Evolutionary conservation across 2,888 invertebrate genomes (phyloP), one percentile per base, ranked within the genome.

Genomic region (Alloscopus bannaensis): DNA sequence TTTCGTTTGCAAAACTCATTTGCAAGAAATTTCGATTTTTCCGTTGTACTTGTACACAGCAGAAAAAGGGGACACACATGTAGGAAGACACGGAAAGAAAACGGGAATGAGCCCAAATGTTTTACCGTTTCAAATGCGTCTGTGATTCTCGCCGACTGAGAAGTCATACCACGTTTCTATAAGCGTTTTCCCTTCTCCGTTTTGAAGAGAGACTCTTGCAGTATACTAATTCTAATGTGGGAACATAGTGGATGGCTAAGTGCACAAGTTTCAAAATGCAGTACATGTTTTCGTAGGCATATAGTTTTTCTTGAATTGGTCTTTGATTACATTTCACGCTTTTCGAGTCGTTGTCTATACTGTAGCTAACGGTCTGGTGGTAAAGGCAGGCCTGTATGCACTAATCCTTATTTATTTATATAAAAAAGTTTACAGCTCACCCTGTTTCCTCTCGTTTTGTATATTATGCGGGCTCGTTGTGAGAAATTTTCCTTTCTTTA

Each of bases 1-100:
- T 28, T 42, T 68, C 57, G 55, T 69, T 69, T 69, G 70, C 45
- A 42, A 59, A 70, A 70, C 70, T 70, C 70, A 70, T 70, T 70
- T 57, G 70, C 57, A 70, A 70, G 59, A 59, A 70, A 55, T 70
- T 70, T 70, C 70, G 70, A 70, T 70, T 59, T 59, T 52, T 66
- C 52, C 66, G 18, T 66, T 52, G 31, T 52, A 66, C 29, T 28
- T 24, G 36, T 24, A 26, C 52, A 20, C 22, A 66, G 20, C 52
- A 20, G 40, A 66, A 52, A 28, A 59, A n/a, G n/a, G n/a, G n/a
- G n/a, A n/a, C n/a, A n/a, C n/a, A n/a, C n/a, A n/a, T n/a, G 50
- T 6, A 57, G 22, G 42, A 42, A 13, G 28, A 26, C 2, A 52
- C 20, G 22, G 24, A 60, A 18, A 60, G n/a, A 60, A 36, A 36